A percentile compares a stretch with the other conserved stretches of the same genome.
These are phyloP conservation scores for Hetaerina americana DNA, from an alignment of 1,140 invertebrate genomes.

Conservation along the genomic window DNA sequence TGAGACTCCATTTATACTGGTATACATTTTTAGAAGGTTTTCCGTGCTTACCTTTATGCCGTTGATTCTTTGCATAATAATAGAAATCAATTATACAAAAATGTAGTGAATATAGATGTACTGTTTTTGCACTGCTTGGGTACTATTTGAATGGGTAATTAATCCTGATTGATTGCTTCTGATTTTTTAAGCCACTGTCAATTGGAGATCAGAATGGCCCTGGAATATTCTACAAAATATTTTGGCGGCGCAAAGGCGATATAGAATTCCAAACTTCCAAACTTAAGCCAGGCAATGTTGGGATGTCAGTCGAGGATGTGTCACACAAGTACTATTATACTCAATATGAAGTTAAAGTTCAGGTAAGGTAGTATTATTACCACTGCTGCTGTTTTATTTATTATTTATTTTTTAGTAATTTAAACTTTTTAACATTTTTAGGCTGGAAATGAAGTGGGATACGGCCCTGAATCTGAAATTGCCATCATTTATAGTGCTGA, in stretches of 20 bases:
- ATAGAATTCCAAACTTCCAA: slow-evolving; percentile 51
- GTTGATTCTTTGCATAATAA: too few species aligned
- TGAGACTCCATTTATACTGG: too few species aligned
- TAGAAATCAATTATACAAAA: too few species aligned
- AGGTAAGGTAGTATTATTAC: slow-evolving; percentile 30
- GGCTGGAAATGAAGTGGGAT: slow-evolving; percentile 66
- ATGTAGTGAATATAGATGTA: too few species aligned
- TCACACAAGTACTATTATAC: slow-evolving; percentile 67
- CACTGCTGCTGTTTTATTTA: not conserved
- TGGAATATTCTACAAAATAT: slow-evolving; percentile 81
- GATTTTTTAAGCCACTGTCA: slow-evolving; percentile 41
- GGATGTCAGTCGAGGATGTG: slow-evolving; percentile 61
- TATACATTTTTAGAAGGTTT: too few species aligned
- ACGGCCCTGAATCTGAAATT: slow-evolving; percentile 66
- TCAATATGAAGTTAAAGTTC: slow-evolving; percentile 79
- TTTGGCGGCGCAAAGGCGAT: slow-evolving; percentile 63
- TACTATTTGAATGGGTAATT: too few species aligned
- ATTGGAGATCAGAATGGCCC: slow-evolving; percentile 72
- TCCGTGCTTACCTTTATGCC: too few species aligned
- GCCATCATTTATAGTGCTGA: slow-evolving; percentile 80
- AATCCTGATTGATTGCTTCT: not conserved
- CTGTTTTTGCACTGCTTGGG: too few species aligned
- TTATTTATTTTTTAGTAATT: slow-evolving; percentile 3
- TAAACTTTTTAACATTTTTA: slow-evolving; percentile 28
- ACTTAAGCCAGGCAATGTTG: slow-evolving; percentile 62